Evolutionary conservation across 2,888 invertebrate species (phyloP), one percentile per base, ranked within the genome.

Genomic region (Catocala fraxini): DNA sequence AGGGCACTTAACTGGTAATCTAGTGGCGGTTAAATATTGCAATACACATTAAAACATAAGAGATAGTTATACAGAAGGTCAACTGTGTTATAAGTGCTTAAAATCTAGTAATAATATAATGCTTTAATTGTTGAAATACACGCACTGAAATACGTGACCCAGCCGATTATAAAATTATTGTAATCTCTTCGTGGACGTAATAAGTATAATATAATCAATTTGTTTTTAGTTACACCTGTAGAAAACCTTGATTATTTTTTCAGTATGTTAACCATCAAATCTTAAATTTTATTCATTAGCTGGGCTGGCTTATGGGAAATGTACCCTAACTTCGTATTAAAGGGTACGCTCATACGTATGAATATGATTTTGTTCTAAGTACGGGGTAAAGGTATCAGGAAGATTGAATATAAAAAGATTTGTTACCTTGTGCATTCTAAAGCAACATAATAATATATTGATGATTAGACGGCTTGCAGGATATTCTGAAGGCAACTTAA

Each of bases 41-140:
- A 63, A 35, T 68, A 62, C 51, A 68, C 55, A 64, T 75, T 67
- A 60, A 58, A 59, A 49, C 42, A 58, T 43, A 63, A 75, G 68
- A 70, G 74, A 77, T 74, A 75, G 72, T 71, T 77, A 70, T 33
- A 6, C 59, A 12, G 65, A 80, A 78, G 79, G 79, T 60, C 77
- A 62, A 60, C 33, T 60, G 56, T 54, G 59, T 52, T 59, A 64
- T 43, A 61, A 52, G 58, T 35, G 60, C 52, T 59, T 57, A 71
- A 60, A 64, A 59, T 65, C 39, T 33, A 67, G 59, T 47, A 10
- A 45, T 60, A 52, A 59, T 54, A 52, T 59, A 62, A 39, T 47
- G n/a, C 61, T 58, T 75, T 65, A 65, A 79, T 72, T 73, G 63
- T 60, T 10, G 34, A 65, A 68, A 58, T 39, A 61, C 77, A 79